Percentiles rank a stretch among this genome's conserved stretches.
Conservation (phyloP, 2,797 vertebrate genomes). For the Morus bassanus region DNA sequence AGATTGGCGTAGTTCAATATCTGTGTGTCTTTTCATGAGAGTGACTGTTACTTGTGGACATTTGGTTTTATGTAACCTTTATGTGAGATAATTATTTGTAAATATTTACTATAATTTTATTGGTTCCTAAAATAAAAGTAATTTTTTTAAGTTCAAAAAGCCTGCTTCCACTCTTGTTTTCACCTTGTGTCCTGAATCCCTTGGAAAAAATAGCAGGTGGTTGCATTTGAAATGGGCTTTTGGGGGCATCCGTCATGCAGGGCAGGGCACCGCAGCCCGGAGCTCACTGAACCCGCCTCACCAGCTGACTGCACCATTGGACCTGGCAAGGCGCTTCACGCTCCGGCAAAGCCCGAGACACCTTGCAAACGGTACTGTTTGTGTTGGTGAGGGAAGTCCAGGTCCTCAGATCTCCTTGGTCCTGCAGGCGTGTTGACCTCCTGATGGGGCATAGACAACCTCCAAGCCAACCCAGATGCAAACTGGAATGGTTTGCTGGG, state of each 20-base stretch:
- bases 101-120: constrained; percentile 99
- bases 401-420: no score
- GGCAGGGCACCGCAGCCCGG: rapidly evolving
- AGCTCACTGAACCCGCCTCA: rapidly evolving
- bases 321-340: rapidly evolving
- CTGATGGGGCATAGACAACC: background rate
- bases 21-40: constrained; percentile 93
- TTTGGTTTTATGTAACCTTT: constrained; percentile 97
- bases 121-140: constrained; percentile 99
- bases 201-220: background rate
- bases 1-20: constrained; percentile 88
- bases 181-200: background rate
- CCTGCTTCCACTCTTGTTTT: constrained; percentile 46
- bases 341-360: background rate
- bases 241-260: rapidly evolving
- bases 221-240: background rate
- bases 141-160: constrained; percentile 94
- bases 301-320: background rate
- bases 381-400: background rate
- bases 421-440: background rate
- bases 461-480: rapidly evolving
- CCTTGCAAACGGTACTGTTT: rapidly evolving
- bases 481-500: rapidly evolving
- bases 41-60: constrained; percentile 98
- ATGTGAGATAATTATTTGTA: constrained; percentile 99